phyloP scores from a whole-genome alignment of 2,113 vertebrate species.

The Antennarius striatus region DNA sequence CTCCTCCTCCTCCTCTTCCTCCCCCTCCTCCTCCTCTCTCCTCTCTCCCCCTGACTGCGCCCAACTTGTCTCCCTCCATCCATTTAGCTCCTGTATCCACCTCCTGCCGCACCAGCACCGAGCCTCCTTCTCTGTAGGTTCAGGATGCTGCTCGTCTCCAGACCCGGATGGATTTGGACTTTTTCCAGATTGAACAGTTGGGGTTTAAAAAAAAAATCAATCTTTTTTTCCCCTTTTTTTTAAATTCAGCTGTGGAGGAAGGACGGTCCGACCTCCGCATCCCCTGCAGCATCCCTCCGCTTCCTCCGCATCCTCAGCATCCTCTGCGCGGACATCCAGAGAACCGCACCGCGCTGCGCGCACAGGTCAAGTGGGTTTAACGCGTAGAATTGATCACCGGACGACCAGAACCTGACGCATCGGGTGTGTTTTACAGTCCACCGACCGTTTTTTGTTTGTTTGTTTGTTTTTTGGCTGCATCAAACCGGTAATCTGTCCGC shows the following conservation, averaged over 20 bases:
- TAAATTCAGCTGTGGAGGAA: slow-evolving; percentile 33
- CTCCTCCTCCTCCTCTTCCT: slow-evolving; percentile 32
- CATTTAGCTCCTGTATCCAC: slow-evolving; percentile 40
- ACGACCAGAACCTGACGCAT: background rate
- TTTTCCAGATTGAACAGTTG: slow-evolving; percentile 41
- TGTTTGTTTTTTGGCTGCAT: slow-evolving; percentile 1
- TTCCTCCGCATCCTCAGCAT: slow-evolving; percentile 55
- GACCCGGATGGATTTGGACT: slow-evolving; percentile 49
- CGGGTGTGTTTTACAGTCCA: slow-evolving; percentile 21
- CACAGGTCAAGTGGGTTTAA: background rate
- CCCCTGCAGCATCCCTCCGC: slow-evolving; percentile 45
- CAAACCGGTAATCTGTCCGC: slow-evolving; percentile 6
- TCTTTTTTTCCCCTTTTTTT: background rate
- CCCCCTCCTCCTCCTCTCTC: slow-evolving; percentile 43
- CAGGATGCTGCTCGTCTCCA: slow-evolving; percentile 22
- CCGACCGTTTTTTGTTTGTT: background rate
- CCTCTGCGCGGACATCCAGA: slow-evolving; percentile 37
- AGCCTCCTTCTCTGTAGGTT: slow-evolving; percentile 18
- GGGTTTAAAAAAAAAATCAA: background rate
- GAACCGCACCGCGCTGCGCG: slow-evolving; percentile 19
- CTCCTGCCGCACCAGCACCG: slow-evolving; percentile 48
- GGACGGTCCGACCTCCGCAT: slow-evolving; percentile 51
- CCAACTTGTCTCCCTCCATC: slow-evolving; percentile 63
- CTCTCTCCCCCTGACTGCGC: slow-evolving; percentile 65
- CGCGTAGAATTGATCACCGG: background rate